These are phyloP conservation scores for Intellagama lesueurii DNA, from an alignment of 2,797 vertebrate species.

Conservation along the genomic window DNA sequence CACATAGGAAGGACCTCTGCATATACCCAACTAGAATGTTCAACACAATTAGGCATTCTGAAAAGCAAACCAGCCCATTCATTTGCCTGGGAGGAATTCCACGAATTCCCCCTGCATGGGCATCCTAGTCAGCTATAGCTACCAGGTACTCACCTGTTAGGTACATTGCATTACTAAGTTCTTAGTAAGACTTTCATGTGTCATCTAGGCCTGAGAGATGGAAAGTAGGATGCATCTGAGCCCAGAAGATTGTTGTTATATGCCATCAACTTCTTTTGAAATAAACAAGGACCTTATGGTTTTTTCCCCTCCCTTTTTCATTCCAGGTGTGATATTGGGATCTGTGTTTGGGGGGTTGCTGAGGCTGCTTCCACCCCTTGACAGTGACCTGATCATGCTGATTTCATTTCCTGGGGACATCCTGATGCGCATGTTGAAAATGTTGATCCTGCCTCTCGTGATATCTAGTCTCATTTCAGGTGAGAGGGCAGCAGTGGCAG, in stretches of 20 bases:
- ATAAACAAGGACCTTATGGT: background rate
- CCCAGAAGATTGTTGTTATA: no score
- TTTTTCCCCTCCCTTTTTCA: background rate
- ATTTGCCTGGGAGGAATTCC: no score
- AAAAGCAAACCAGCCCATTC: no score
- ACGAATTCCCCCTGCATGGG: no score
- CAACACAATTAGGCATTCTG: no score
- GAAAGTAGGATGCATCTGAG: no score
- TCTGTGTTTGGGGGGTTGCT: constrained; percentile 79
- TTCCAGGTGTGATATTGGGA: constrained; percentile 82
- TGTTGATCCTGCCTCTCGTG: constrained; percentile 88
- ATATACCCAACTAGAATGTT: no score
- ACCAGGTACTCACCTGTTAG: no score
- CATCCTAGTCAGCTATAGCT: no score
- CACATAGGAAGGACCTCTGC: no score
- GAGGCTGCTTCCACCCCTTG: constrained; percentile 78
- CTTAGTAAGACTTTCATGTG: no score
- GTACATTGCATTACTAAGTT: no score
- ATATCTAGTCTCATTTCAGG: constrained; percentile 89
- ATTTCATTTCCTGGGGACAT: constrained; percentile 88
- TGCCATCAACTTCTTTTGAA: background rate
- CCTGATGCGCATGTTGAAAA: constrained; percentile 90
- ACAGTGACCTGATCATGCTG: constrained; percentile 76
- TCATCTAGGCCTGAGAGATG: background rate
- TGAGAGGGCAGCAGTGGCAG: constrained; percentile 32